Conservation (phyloP, 2,113 vertebrate genomes). For the Sporophila hypoxantha region DNA sequence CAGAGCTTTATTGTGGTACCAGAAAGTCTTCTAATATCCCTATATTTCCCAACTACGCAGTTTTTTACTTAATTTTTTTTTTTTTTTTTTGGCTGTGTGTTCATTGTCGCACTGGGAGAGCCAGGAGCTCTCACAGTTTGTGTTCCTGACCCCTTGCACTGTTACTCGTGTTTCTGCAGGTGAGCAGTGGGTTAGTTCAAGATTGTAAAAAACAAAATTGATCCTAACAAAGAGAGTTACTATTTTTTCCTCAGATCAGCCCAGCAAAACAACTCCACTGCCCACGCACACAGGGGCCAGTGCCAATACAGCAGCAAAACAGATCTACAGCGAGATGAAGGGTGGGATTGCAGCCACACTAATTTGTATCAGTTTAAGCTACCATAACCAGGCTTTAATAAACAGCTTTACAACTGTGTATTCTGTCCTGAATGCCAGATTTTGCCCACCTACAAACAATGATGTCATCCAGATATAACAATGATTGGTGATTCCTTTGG, state of each 20-base stretch:
- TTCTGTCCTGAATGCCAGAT: background rate
- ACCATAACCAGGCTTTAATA: background rate
- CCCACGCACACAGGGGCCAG: background rate
- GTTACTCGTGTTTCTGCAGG: background rate
- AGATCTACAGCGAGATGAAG: background rate
- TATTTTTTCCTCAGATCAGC: background rate
- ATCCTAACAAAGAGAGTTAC: background rate
- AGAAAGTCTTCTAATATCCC: background rate
- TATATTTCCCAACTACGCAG: background rate
- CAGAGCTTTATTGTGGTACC: background rate
- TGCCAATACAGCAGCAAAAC: constrained; percentile 6
- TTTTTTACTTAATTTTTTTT: background rate
- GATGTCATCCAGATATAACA: background rate
- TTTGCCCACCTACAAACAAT: background rate
- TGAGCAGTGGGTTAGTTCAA: background rate
- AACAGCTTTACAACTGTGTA: background rate
- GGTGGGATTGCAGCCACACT: background rate
- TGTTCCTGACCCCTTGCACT: background rate
- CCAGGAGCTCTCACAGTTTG: background rate
- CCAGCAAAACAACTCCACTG: background rate
- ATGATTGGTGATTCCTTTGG: background rate
- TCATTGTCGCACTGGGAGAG: background rate
- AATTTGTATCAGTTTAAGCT: constrained; percentile 15
- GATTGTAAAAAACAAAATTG: background rate
- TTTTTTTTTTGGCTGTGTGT: background rate